Conservation (phyloP, 2,113 vertebrate species). For the Thunnus maccoyii region DNA sequence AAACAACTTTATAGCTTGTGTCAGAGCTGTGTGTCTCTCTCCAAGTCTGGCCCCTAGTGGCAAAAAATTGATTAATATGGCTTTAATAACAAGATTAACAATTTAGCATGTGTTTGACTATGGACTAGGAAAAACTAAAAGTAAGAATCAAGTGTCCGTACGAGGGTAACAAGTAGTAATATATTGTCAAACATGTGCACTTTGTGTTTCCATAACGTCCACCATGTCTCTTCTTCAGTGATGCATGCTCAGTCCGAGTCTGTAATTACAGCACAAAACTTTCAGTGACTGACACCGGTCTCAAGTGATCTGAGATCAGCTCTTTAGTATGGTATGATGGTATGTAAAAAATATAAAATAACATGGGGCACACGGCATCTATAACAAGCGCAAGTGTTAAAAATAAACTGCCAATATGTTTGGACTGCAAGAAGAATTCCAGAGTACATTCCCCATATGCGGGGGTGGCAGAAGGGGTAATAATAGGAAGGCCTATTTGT, state of each 20-base stretch:
- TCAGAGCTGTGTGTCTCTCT: neutral
- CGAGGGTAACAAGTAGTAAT: neutral
- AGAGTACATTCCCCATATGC: slow-evolving; percentile 79
- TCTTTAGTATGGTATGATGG: slow-evolving; percentile 63
- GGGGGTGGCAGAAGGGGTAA: slow-evolving; percentile 66
- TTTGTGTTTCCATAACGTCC: neutral
- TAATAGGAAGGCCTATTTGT: slow-evolving; percentile 75
- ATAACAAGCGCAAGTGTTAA: slow-evolving; percentile 74
- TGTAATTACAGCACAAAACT: slow-evolving; percentile 52
- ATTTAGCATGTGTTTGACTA: neutral
- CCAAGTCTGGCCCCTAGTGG: neutral
- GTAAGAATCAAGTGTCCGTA: neutral
- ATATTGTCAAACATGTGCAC: neutral
- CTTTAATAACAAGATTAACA: neutral
- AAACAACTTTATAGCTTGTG: neutral
- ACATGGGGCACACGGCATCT: slow-evolving; percentile 63
- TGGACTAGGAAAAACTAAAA: neutral
- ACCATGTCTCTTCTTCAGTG: neutral
- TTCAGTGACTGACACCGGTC: slow-evolving; percentile 21
- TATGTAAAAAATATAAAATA: slow-evolving; percentile 70
- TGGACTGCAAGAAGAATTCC: slow-evolving; percentile 77
- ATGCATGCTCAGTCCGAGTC: slow-evolving; percentile 14
- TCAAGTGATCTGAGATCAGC: slow-evolving; percentile 58
- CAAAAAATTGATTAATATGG: too few species aligned
- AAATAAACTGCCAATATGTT: slow-evolving; percentile 83